Conservation (phyloP, 2,113 vertebrate genomes). For the Mobula birostris region DNA sequence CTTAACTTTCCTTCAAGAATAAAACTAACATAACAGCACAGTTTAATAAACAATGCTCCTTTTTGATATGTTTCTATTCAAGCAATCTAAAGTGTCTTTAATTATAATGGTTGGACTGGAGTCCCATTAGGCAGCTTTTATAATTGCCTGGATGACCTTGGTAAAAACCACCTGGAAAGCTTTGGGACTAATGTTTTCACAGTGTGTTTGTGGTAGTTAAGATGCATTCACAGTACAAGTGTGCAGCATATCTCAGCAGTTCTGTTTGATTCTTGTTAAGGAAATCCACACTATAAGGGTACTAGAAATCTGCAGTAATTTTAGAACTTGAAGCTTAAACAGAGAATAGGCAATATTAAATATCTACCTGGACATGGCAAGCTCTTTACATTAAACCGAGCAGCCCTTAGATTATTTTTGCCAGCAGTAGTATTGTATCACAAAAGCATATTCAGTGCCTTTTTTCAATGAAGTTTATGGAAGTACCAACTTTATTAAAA, state of each 20-base stretch:
- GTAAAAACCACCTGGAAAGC: background rate
- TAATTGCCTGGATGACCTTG: background rate
- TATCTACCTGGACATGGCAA: background rate
- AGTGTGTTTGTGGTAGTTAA: background rate
- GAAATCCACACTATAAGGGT: too few relatives aligned
- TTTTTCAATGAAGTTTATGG: background rate
- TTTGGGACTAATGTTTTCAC: background rate
- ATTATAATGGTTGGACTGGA: background rate
- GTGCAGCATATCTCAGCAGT: background rate
- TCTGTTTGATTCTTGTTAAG: background rate
- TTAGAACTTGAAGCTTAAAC: background rate
- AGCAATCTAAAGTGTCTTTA: background rate
- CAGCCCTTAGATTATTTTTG: background rate
- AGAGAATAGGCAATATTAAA: background rate
- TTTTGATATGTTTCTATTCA: background rate
- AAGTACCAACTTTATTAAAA: background rate
- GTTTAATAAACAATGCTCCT: too few relatives aligned
- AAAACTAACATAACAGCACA: background rate
- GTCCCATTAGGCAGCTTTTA: background rate
- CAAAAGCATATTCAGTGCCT: background rate
- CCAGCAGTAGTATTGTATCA: background rate
- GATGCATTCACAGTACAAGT: background rate
- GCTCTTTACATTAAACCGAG: background rate
- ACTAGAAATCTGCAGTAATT: too few relatives aligned
- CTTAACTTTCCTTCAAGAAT: background rate